phyloP scores from a whole-genome alignment of 2,888 invertebrate genomes.

The Ormyrus pomaceus region DNA sequence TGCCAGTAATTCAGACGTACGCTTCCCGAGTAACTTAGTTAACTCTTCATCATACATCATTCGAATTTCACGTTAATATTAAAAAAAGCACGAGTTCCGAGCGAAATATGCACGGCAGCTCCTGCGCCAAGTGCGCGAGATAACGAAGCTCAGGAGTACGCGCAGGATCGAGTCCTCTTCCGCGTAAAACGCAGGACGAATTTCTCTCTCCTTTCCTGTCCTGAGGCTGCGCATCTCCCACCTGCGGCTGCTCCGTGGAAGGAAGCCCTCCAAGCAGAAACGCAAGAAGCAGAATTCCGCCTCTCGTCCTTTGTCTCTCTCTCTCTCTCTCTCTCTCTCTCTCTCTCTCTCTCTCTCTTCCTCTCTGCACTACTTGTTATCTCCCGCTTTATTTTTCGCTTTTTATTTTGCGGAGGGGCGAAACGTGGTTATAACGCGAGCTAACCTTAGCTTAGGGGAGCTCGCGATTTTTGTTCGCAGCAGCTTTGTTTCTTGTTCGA shows the following conservation, averaged over 20 bases:
- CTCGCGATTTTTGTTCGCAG: too few species aligned
- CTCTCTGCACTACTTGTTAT: background rate
- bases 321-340: background rate
- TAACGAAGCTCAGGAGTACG: constrained; percentile 36
- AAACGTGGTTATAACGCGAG: too few species aligned
- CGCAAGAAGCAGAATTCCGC: constrained; percentile 61
- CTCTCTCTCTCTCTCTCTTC: too few species aligned
- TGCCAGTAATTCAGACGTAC: too few species aligned
- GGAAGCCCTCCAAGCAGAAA: constrained; percentile 60
- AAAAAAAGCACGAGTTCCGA: too few species aligned
- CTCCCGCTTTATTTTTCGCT: constrained; percentile 1
- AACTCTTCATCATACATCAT: too few species aligned
- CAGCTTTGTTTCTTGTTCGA: too few species aligned
- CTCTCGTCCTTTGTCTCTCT: constrained; percentile 14
- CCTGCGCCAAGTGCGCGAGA: constrained; percentile 24
- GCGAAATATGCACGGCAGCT: too few species aligned
- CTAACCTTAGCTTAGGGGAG: too few species aligned
- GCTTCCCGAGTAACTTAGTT: too few species aligned
- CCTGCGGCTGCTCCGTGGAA: constrained; percentile 23
- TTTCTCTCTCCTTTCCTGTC: constrained; percentile 37
- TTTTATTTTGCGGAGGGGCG: background rate
- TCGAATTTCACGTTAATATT: too few species aligned
- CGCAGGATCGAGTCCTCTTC: constrained; percentile 20
- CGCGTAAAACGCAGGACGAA: constrained; percentile 31
- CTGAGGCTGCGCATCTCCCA: constrained; percentile 12